Base-by-base conservation (phyloP, 1,140 invertebrate species). In the Chelonus insularis region DNA sequence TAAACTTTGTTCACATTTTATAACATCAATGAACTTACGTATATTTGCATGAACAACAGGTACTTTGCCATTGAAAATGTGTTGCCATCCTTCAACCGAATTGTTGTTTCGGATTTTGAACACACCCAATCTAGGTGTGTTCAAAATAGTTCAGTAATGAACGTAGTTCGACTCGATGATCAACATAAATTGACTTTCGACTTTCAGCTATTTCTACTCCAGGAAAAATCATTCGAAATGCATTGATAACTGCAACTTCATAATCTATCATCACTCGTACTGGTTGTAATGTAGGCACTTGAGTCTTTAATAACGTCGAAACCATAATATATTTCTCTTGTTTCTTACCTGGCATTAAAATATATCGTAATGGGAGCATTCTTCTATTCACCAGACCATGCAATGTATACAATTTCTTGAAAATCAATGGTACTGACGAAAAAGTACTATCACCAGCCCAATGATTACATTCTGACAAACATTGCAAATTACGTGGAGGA, bases 381-480 rank as follows among this genome's bases (percentile, higher is more conserved):
- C 18, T 16, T 14, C 18, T 8, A 16, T 16, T 43, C 18, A 14
- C 18, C 12, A 1, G 18, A 12, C 41, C 41, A 14, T 43, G 41
- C 7, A 43, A 14, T 14, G 41, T 14, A 8, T 43, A 43, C 18
- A 43, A 43, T 43, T 43, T n/a, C 12, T 1, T 14, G 18, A 43
- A 43, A 16, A 43, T 43, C 1, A 14, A 43, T 1, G 41, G 41
- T 43, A 43, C 41, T 14, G 41, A 16, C 1, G 1, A 2, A 43
- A 7, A 43, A 43, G 41, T 43, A 2, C 41, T 14, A 16, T 43
- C 41, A 43, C n/a, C 41, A 43, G 41, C 41, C 41, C 41, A 43
- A 2, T 43, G 41, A 43, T n/a, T 14, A 43, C 41, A 43, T 8
- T 16, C 18, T 16, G 14, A 14, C 12, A 43, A 4, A 43, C 14